A percentile compares a stretch with the other conserved stretches of the same genome.
Evolutionary conservation across 2,113 vertebrate species (phyloP).

Genomic region (Fulica atra): DNA sequence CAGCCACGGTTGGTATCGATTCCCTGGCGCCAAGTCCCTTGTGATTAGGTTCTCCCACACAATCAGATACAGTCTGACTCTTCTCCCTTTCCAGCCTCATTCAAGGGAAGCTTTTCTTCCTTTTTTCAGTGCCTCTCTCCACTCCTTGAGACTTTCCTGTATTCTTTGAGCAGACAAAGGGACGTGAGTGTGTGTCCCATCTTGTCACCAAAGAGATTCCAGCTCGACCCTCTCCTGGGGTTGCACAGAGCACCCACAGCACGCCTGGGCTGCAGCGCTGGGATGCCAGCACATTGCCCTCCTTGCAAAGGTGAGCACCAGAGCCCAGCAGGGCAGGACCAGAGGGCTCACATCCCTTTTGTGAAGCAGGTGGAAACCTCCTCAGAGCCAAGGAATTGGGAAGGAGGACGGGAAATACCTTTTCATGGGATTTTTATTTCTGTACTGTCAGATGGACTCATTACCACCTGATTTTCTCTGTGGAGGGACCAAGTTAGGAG

Average conservation of each 20-base stretch:
- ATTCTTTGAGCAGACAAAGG: neutral
- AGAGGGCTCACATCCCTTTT: neutral
- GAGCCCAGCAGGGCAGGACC: neutral
- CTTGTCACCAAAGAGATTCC: neutral
- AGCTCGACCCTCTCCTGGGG: neutral
- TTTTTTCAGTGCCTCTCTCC: neutral
- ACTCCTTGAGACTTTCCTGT: neutral
- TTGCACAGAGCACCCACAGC: neutral
- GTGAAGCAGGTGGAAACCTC: neutral
- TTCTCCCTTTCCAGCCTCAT: neutral
- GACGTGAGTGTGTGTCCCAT: neutral
- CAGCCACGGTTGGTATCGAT: neutral
- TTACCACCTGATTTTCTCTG: neutral
- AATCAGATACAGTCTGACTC: neutral
- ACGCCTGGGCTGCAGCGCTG: neutral
- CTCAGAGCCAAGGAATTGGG: neutral
- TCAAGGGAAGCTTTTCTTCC: neutral
- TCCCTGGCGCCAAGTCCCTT: neutral
- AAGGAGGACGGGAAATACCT: neutral
- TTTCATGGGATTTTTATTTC: neutral
- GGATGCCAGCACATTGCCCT: neutral
- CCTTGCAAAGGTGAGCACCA: neutral
- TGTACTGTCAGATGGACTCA: neutral
- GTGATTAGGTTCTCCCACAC: neutral
- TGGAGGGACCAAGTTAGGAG: neutral